phyloP scores from a whole-genome alignment of 2,797 vertebrate genomes.

The Taeniopygia guttata region DNA sequence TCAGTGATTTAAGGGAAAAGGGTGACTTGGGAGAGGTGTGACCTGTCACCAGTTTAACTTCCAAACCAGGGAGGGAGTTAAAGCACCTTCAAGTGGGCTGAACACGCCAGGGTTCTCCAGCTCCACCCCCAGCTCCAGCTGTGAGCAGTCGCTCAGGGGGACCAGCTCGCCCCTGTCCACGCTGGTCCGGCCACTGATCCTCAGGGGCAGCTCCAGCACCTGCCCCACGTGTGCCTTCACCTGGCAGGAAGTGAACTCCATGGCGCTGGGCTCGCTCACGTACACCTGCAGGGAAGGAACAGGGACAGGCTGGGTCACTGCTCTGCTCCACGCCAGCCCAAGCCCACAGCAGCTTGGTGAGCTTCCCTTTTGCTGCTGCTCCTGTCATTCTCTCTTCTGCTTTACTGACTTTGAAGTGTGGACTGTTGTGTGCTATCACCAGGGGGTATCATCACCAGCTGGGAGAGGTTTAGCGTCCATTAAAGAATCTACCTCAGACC shows the following conservation, averaged over 20 bases:
- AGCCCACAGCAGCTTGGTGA: neutral
- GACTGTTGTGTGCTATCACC: neutral
- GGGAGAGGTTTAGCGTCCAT: neutral
- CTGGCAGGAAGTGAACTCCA: slow-evolving; percentile 88
- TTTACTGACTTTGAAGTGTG: neutral
- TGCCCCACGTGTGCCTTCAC: slow-evolving; percentile 86
- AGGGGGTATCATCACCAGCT: neutral
- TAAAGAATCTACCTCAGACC: neutral
- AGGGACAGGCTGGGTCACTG: neutral
- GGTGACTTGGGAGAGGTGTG: neutral
- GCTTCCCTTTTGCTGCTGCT: neutral
- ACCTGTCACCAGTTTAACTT: neutral
- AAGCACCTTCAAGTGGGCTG: slow-evolving; percentile 80
- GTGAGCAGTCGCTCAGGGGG: slow-evolving; percentile 91
- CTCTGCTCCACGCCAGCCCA: neutral
- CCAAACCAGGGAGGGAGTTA: neutral
- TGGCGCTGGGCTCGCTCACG: slow-evolving; percentile 88
- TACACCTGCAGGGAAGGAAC: slow-evolving; percentile 80
- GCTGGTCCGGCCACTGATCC: slow-evolving; percentile 81
- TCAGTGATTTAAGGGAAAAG: neutral
- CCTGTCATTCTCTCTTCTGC: neutral
- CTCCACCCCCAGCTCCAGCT: slow-evolving; percentile 86
- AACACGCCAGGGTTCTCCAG: slow-evolving; percentile 87
- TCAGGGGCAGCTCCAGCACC: slow-evolving; percentile 86
- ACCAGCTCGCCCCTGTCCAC: slow-evolving; percentile 71